Base-by-base conservation (phyloP, 2,113 vertebrate genomes). In the Petroica traversi region DNA sequence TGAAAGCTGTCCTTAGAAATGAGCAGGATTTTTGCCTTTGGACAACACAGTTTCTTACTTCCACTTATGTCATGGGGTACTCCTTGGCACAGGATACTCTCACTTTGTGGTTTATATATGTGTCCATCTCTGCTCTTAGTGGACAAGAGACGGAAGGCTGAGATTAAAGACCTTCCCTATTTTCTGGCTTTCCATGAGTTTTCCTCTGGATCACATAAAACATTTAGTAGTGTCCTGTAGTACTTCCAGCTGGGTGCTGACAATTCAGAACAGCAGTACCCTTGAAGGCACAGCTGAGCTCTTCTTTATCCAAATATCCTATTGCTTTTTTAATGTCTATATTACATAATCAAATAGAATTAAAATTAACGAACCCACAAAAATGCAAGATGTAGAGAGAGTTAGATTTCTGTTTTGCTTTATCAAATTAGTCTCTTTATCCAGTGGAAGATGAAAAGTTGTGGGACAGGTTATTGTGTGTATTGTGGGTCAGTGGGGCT, bases 91-190 rank as follows among this genome's bases (percentile, higher is more conserved):
- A 71, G 9, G 22, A 58, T 51, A 4, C 7, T 54, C 26, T 77
- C 14, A 34, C 6, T 75, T 74, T 68, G 11, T 19, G 12, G 3
- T 36, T 20, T 43, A 12, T 2, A 9, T 1, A 0, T 17, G 4
- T 57, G 31, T 16, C 85, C 34, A 12, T 34, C 16, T 72, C 51
- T 54, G 11, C 5, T 40, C 11, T 34, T 73, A 25, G 12, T 8
- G 4, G 8, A 46, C 22, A 34, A 18, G 17, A 62, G 17, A 33
- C 13, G 6, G 20, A 80, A 66, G 5, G 20, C 12, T 34, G 12
- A 54, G 1, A n/a, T 74, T 66, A 41, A 43, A 75, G 19, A 63
- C 5, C 2, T 8, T 19, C 5, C 3, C 5, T 22, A 6, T 64
- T 61, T 92, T 87, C 61, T 93, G 43, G 1, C 2, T 74, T 68